Conservation (phyloP, 1,140 invertebrate species). For the Protaetia brevitarsis region DNA sequence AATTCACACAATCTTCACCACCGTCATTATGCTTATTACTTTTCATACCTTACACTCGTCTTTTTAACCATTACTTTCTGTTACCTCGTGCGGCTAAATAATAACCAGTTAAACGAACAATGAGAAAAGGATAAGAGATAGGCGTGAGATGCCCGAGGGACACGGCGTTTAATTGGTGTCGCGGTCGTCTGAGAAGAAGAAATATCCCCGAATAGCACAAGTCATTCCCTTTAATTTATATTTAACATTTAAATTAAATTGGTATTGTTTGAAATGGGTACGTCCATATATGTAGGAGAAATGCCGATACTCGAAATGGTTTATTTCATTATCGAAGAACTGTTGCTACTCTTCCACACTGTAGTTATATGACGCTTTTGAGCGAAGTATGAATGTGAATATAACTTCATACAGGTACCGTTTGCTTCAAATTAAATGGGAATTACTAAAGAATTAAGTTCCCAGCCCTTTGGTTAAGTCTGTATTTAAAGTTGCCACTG, state of each 20-base stretch:
- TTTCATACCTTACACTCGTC: neutral
- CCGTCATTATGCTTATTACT: neutral
- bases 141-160: neutral
- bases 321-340: conserved; percentile 12
- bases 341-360: no score
- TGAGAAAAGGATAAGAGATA: neutral
- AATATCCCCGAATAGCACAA: conserved; percentile 22
- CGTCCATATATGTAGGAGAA: conserved; percentile 22
- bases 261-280: conserved; percentile 18
- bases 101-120: conserved; percentile 16
- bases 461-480: no score
- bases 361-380: no score
- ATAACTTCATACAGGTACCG: no score
- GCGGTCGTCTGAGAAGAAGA: conserved; percentile 10
- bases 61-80: neutral
- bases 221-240: conserved; percentile 27
- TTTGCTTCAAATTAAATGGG: no score
- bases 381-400: no score
- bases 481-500: no score
- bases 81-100: conserved; percentile 9
- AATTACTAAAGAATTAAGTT: no score
- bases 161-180: conserved; percentile 1
- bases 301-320: neutral
- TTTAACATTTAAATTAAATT: conserved; percentile 27
- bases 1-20: no score